Percentiles rank a stretch among this genome's conserved stretches.
Conservation (phyloP, 2,113 vertebrate genomes). For the Rissa tridactyla region DNA sequence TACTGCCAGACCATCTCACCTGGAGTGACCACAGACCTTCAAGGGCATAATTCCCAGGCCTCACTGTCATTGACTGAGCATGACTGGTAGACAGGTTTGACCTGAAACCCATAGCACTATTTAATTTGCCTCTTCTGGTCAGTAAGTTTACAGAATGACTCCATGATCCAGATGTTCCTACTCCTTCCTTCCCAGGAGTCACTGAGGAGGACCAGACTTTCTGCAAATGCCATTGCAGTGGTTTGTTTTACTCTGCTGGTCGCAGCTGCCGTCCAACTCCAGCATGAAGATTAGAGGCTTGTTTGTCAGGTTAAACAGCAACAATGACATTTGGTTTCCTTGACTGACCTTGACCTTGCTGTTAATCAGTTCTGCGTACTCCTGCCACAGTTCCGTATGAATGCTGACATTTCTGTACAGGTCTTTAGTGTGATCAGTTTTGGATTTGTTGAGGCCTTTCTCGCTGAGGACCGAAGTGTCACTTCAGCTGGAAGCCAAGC, state of each 20-base stretch:
- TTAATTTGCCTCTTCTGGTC: neutral
- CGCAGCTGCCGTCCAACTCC: neutral
- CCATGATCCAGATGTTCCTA: neutral
- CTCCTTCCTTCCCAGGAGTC: neutral
- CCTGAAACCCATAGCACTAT: neutral
- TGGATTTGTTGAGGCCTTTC: neutral
- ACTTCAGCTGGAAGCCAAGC: neutral
- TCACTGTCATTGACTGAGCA: neutral
- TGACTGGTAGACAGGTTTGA: neutral
- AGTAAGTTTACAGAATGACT: neutral
- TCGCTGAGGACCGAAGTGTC: neutral
- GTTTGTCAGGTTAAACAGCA: neutral
- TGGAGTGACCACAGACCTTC: neutral
- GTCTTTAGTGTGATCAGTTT: neutral
- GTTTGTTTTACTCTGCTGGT: neutral
- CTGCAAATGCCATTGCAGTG: neutral
- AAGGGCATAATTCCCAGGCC: neutral
- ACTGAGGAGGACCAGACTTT: neutral
- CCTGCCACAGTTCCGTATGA: neutral
- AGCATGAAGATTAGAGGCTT: neutral
- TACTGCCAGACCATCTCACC: neutral
- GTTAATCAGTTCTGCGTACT: neutral
- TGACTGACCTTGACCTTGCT: neutral
- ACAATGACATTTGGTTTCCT: neutral
- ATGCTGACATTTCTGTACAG: neutral